These are phyloP conservation scores for Microctonus hyperodae DNA, from an alignment of 2,888 invertebrate species.

Conservation along the genomic window DNA sequence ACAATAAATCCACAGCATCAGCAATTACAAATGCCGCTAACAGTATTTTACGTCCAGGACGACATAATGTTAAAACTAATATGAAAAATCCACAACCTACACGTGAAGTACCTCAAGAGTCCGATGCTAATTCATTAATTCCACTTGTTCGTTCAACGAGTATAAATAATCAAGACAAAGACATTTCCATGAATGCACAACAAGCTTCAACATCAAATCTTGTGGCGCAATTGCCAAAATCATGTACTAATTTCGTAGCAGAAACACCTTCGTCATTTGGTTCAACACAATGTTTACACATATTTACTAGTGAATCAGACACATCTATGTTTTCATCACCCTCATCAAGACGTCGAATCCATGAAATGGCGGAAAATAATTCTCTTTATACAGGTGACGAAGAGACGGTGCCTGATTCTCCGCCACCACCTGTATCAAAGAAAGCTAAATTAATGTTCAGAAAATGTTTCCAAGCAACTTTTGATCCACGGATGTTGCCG, in stretches of 20 bases:
- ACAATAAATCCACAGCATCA: conserved; percentile 17
- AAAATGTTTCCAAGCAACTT: conserved; percentile 78
- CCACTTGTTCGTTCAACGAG: neutral
- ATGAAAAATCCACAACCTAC: neutral
- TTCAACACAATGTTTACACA: neutral
- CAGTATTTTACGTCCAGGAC: neutral
- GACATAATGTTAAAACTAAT: neutral
- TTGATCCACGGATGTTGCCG: conserved; percentile 67
- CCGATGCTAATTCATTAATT: conserved; percentile 6
- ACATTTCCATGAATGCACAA: neutral
- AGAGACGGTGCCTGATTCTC: conserved; percentile 69
- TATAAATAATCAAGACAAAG: neutral
- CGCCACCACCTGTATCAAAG: conserved; percentile 68
- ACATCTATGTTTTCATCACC: conserved; percentile 35
- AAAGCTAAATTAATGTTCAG: conserved; percentile 72
- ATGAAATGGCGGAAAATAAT: neutral
- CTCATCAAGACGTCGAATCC: conserved; percentile 23
- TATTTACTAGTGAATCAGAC: neutral
- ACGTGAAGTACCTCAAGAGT: conserved; percentile 6
- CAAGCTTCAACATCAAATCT: conserved; percentile 2
- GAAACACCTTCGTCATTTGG: conserved; percentile 14
- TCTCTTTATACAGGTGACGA: conserved; percentile 47
- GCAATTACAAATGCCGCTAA: neutral
- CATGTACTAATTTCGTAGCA: conserved; percentile 3
- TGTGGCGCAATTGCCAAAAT: neutral